These are phyloP conservation scores for Eufriesea mexicana DNA, from an alignment of 1,140 invertebrate genomes.

Conservation along the genomic window DNA sequence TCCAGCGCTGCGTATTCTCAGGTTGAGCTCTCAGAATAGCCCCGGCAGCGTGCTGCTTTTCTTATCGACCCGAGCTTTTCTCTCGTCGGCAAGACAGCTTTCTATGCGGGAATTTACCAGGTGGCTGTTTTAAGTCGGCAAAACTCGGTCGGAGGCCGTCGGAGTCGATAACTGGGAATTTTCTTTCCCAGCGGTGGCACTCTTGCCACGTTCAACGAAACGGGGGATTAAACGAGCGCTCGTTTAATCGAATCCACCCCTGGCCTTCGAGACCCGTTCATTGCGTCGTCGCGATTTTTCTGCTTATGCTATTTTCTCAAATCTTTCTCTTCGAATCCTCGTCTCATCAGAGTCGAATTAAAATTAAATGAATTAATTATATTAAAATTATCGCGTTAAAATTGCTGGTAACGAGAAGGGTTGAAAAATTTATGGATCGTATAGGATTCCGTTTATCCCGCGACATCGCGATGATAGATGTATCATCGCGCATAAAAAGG, in stretches of 20 bases:
- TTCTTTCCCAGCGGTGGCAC: conserved; percentile 51
- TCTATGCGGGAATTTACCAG: conserved; percentile 55
- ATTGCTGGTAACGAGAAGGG: conserved; percentile 5
- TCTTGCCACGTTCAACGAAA: background rate
- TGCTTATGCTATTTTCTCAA: too few relatives aligned
- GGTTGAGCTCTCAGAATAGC: conserved; percentile 58
- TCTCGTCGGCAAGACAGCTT: conserved; percentile 65
- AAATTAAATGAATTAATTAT: too few relatives aligned
- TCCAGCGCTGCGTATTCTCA: conserved; percentile 62
- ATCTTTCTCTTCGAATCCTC: too few relatives aligned
- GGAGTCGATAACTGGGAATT: conserved; percentile 56
- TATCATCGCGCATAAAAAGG: conserved; percentile 18
- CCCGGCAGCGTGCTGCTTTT: conserved; percentile 31
- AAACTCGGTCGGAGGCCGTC: conserved; percentile 28
- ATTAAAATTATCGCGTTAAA: too few relatives aligned
- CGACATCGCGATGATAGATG: conserved; percentile 18
- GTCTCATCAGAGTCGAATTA: background rate
- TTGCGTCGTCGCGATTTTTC: too few relatives aligned
- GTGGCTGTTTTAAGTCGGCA: conserved; percentile 15
- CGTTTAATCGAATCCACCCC: background rate
- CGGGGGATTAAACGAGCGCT: too few relatives aligned
- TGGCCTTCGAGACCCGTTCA: too few relatives aligned
- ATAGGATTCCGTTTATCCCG: conserved; percentile 1
- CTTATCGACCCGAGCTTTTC: conserved; percentile 67
- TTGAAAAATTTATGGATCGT: conserved; percentile 28